Conservation (phyloP, 2,888 invertebrate genomes). For the Drosophila prolongata region DNA sequence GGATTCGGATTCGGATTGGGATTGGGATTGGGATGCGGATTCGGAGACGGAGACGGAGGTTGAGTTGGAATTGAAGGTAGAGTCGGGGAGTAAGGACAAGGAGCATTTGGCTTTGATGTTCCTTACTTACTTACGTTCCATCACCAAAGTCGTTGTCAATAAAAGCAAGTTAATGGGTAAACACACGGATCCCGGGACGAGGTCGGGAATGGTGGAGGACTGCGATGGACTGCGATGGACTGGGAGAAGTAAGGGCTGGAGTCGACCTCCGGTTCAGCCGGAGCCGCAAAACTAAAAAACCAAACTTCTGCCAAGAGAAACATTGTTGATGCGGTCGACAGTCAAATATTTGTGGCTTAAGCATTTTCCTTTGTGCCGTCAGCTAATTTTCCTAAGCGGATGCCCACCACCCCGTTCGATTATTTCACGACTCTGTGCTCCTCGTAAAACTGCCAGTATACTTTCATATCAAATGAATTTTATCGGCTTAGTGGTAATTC, state of each 20-base stretch:
- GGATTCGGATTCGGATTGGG: slow-evolving; percentile 3
- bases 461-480: slow-evolving; percentile 15
- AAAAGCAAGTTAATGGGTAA: slow-evolving; percentile 70
- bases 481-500: background rate
- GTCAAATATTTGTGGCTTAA: slow-evolving; percentile 70
- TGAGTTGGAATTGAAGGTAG: too few relatives aligned
- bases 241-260: background rate
- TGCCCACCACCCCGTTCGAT: slow-evolving; percentile 15
- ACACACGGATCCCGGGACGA: slow-evolving; percentile 42
- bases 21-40: background rate
- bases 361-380: slow-evolving; percentile 44
- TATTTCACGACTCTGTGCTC: background rate
- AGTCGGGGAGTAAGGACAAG: slow-evolving; percentile 27
- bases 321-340: slow-evolving; percentile 65
- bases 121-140: slow-evolving; percentile 69
- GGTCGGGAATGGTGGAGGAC: background rate
- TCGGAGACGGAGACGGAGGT: too few relatives aligned
- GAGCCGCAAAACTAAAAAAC: slow-evolving; percentile 72
- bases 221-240: slow-evolving; percentile 4
- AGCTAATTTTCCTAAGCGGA: slow-evolving; percentile 58
- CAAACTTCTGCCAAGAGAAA: slow-evolving; percentile 64
- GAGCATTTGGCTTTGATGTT: slow-evolving; percentile 75
- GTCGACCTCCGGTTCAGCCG: slow-evolving; percentile 1
- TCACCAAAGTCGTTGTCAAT: slow-evolving; percentile 73
- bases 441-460: background rate